These are phyloP conservation scores for Bellardia pandia DNA, from an alignment of 2,888 invertebrate genomes.

Conservation along the genomic window DNA sequence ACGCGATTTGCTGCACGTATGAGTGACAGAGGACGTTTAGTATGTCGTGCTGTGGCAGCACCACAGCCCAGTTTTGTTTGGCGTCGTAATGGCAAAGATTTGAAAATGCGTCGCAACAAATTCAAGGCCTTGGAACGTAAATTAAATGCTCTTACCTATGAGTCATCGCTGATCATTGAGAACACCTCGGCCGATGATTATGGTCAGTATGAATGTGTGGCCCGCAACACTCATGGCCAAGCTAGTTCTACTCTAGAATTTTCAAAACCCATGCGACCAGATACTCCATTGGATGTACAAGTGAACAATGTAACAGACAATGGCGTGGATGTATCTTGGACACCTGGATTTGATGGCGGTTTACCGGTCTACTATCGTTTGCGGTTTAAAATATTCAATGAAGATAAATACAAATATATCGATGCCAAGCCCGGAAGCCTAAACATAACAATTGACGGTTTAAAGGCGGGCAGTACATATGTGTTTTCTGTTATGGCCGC, in stretches of 20 bases:
- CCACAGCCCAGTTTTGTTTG: constrained; percentile 81
- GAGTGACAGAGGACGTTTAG: constrained; percentile 79
- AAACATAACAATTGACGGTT: constrained; percentile 79
- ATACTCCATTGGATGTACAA: constrained; percentile 78
- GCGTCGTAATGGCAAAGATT: constrained; percentile 82
- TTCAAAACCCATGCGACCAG: constrained; percentile 80
- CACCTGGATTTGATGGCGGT: constrained; percentile 81
- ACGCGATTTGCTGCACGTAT: constrained; percentile 81
- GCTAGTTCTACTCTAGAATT: constrained; percentile 81
- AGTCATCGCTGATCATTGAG: constrained; percentile 79
- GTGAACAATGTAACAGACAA: constrained; percentile 81
- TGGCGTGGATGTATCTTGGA: constrained; percentile 79
- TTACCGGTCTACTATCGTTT: constrained; percentile 81
- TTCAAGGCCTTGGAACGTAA: constrained; percentile 79
- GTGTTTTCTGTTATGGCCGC: constrained; percentile 82
- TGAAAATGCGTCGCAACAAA: constrained; percentile 82
- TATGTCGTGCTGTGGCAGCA: constrained; percentile 80
- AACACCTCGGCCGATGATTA: constrained; percentile 81
- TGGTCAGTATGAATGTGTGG: constrained; percentile 81
- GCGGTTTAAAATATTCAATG: constrained; percentile 79
- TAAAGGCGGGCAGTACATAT: constrained; percentile 80
- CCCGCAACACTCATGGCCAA: constrained; percentile 80
- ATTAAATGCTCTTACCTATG: constrained; percentile 79
- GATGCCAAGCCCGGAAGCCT: constrained; percentile 79
- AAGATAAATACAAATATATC: constrained; percentile 81